phyloP scores from a whole-genome alignment of 2,797 vertebrate species.

The Oophaga sylvatica region DNA sequence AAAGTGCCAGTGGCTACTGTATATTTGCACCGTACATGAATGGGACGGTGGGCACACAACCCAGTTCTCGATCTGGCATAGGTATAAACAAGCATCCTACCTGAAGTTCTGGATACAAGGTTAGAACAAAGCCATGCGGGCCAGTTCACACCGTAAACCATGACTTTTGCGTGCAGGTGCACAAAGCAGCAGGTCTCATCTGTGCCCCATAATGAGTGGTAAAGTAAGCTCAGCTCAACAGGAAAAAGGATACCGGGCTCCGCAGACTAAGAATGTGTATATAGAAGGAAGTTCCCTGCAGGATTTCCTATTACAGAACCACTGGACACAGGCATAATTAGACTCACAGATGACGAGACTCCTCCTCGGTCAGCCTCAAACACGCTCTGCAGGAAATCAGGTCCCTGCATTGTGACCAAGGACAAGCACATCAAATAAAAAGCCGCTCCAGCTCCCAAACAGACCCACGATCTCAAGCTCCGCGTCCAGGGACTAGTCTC shows the following conservation, averaged over 20 bases:
- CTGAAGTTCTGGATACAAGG: neutral
- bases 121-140: neutral
- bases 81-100: neutral
- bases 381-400: neutral
- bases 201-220: constrained; percentile 7
- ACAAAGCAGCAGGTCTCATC: neutral
- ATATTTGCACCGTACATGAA: too few relatives aligned
- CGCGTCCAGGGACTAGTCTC: too few relatives aligned
- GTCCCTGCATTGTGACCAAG: neutral
- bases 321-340: constrained; percentile 38
- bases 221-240: constrained; percentile 43
- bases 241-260: constrained; percentile 59
- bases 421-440: neutral
- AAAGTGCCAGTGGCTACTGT: too few relatives aligned
- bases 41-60: neutral
- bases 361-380: constrained; percentile 4
- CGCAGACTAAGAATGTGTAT: constrained; percentile 60
- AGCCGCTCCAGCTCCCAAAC: neutral
- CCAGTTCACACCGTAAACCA: neutral
- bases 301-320: constrained; percentile 59
- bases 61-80: neutral
- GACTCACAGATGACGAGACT: constrained; percentile 36
- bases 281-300: constrained; percentile 60
- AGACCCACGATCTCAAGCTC: too few relatives aligned
- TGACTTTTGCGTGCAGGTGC: neutral